phyloP scores from a whole-genome alignment of 1,140 invertebrate species.

The Hestina assimilis region DNA sequence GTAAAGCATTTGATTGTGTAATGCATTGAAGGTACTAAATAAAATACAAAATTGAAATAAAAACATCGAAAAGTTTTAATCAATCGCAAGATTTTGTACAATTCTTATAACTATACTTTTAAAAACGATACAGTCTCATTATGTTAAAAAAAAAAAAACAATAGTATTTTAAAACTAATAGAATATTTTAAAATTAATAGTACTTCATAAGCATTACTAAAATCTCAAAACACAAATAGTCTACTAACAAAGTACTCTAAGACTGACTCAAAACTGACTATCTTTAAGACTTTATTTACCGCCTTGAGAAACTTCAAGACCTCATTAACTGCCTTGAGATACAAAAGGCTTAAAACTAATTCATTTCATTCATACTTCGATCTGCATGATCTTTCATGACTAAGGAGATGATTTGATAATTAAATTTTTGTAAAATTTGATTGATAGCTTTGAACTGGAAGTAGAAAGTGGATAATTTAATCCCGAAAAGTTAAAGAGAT shows the following conservation, averaged over 20 bases:
- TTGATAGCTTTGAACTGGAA: too few relatives aligned
- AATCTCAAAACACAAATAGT: background rate
- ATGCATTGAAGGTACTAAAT: constrained; percentile 15
- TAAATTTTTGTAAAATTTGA: background rate
- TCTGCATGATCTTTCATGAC: too few relatives aligned
- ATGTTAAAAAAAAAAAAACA: constrained; percentile 31
- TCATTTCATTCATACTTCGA: too few relatives aligned
- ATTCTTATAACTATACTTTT: constrained; percentile 45
- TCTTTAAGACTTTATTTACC: too few relatives aligned
- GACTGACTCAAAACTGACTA: too few relatives aligned
- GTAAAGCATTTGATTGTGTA: background rate
- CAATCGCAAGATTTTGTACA: constrained; percentile 57
- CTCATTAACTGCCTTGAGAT: too few relatives aligned
- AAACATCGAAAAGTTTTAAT: constrained; percentile 51
- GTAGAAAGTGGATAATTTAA: too few relatives aligned
- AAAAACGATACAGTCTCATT: constrained; percentile 38
- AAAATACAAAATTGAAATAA: constrained; percentile 27
- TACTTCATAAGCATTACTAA: constrained; percentile 1
- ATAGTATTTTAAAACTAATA: constrained; percentile 4
- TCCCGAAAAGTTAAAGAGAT: too few relatives aligned
- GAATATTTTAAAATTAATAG: background rate
- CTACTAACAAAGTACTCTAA: constrained; percentile 1
- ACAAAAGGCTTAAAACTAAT: too few relatives aligned
- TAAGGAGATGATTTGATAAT: too few relatives aligned
- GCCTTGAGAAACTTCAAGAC: too few relatives aligned